Conservation (phyloP, 2,113 vertebrate species). For the Tyrannus savana region DNA sequence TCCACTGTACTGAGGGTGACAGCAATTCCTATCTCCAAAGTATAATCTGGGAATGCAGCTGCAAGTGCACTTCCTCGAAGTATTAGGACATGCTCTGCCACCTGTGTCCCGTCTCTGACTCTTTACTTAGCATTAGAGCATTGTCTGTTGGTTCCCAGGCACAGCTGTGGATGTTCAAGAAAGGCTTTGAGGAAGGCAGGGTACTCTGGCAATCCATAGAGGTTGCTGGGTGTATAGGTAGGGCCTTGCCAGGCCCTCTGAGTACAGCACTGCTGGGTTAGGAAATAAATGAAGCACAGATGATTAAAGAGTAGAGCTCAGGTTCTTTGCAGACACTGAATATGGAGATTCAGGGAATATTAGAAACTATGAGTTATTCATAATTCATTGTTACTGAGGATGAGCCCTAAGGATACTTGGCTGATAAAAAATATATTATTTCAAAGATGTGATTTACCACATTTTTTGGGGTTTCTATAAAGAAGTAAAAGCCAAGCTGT, state of each 20-base stretch:
- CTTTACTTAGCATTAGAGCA: constrained; percentile 35
- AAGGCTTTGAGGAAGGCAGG: neutral
- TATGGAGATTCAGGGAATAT: neutral
- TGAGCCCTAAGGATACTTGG: neutral
- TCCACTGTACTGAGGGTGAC: neutral
- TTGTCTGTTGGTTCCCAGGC: constrained; percentile 10
- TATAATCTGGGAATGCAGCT: constrained; percentile 72
- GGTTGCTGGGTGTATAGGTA: neutral
- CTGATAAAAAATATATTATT: neutral
- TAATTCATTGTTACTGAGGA: neutral
- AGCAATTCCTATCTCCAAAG: neutral
- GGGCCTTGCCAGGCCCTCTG: neutral
- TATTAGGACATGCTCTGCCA: constrained; percentile 75
- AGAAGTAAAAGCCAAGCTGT: neutral
- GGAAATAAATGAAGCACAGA: neutral
- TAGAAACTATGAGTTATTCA: neutral
- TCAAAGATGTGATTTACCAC: neutral
- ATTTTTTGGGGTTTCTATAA: neutral
- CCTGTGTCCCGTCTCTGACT: constrained; percentile 75
- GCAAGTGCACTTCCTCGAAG: constrained; percentile 62
- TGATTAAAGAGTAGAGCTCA: neutral
- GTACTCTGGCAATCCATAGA: neutral
- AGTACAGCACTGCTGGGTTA: neutral
- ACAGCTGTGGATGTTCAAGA: neutral
- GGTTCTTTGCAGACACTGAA: neutral